Evolutionary conservation across 2,797 vertebrate genomes (phyloP).

Genomic region (Centroberyx gerrardi): DNA sequence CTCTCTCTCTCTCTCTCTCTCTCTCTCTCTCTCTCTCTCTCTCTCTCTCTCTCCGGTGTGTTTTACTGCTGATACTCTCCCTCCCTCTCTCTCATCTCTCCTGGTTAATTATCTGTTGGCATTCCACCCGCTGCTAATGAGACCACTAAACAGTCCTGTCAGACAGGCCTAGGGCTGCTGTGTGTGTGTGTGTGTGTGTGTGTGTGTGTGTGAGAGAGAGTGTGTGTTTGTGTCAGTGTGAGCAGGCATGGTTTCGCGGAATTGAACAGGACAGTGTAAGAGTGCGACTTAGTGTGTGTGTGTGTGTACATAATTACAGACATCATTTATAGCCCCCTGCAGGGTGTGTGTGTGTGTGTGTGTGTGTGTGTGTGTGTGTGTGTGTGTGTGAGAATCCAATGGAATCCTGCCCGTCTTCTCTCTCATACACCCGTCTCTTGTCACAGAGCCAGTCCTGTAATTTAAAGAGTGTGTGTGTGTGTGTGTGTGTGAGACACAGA

Average conservation of each 20-base stretch:
- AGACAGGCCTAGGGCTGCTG: conserved; percentile 71
- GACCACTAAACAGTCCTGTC: conserved; percentile 81
- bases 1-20: conserved; percentile 54
- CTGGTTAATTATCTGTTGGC: conserved; percentile 79
- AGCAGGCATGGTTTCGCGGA: conserved; percentile 33
- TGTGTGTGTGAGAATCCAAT: conserved; percentile 40
- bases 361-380: conserved; percentile 46
- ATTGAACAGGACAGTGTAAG: conserved; percentile 38
- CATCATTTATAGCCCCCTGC: conserved; percentile 70
- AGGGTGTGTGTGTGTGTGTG: conserved; percentile 41
- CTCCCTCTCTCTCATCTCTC: conserved; percentile 73
- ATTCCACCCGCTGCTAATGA: conserved; percentile 81
- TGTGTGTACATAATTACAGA: conserved; percentile 75
- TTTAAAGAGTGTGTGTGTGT: conserved; percentile 63
- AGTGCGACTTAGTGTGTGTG: conserved; percentile 50
- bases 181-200: conserved; percentile 13
- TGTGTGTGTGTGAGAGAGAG: neutral
- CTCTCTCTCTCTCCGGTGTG: conserved; percentile 42
- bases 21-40: conserved; percentile 69
- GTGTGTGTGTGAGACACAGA: conserved; percentile 1
- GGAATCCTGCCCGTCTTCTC: conserved; percentile 50
- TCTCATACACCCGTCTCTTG: conserved; percentile 33
- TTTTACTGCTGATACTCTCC: conserved; percentile 64
- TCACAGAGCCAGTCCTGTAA: conserved; percentile 58
- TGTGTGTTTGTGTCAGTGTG: conserved; percentile 10